Base-by-base conservation (phyloP, 2,113 vertebrate genomes). In the Guaruba guarouba region DNA sequence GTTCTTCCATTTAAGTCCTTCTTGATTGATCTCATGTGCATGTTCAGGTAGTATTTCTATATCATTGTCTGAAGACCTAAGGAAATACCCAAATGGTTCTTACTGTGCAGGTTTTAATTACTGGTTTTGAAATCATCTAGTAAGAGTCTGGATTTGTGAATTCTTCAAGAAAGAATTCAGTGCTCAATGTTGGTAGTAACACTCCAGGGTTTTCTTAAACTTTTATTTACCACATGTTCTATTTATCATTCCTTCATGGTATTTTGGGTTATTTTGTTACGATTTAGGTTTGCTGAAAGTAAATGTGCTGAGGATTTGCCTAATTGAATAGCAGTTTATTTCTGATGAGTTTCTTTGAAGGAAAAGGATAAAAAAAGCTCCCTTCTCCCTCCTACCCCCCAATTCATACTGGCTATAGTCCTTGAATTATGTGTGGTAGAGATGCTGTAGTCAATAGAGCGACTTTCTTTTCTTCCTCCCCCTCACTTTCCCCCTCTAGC, bases 221-320 rank as follows among this genome's bases (percentile, higher is more conserved):
- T 96, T 97, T 54, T 70, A 82, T 90, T 96, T 94, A 78, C 41
- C 41, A 46, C 33, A 0, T 66, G 69, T 82, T 95, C 46, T 16
- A 14, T 7, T 5, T 49, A 54, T 20, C 5, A 0, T 96, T 87
- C 41, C 80, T 92, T 88, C 39, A 13, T 2, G 48, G 20, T 74
- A 49, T 92, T 96, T 85, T 55, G 66, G 69, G 82, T 63, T 84
- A 43, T 81, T 96, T 95, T 94, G 59, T 95, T 94, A 23, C 92
- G 96, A 39, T 95, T 94, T 86, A 70, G 43, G 55, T 97, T 91
- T 97, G 83, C 90, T 74, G 39, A 89, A 95, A 97, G 79, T 92
- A 93, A 91, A 81, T 11, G 46, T 44, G 54, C 35, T 88, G 96
- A 94, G 80, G 94, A 88, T 97, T 97, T 95, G 79, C 92, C 55